A percentile compares a stretch with the other conserved stretches of the same genome.
phyloP scores from a whole-genome alignment of 2,113 vertebrate genomes.

The Lanius collurio region DNA sequence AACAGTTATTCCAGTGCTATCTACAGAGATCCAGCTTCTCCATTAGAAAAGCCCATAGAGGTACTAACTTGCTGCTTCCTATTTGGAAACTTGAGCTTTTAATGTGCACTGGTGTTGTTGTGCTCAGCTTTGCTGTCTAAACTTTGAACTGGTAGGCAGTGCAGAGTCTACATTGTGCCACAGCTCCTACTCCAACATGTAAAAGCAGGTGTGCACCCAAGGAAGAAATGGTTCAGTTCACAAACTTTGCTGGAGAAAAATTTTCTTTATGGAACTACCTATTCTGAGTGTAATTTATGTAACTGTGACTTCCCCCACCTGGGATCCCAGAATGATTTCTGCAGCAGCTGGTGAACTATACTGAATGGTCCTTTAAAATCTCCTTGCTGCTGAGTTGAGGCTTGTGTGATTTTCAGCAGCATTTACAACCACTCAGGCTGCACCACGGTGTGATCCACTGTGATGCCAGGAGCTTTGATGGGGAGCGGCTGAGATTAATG shows the following conservation, averaged over 20 bases:
- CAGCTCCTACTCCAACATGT: not conserved
- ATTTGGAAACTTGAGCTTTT: not conserved
- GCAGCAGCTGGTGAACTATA: not conserved
- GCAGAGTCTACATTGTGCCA: not conserved
- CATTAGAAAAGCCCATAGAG: not conserved
- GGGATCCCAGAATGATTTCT: not conserved
- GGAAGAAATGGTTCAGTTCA: not conserved
- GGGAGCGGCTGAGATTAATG: conserved; percentile 27
- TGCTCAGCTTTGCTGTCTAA: not conserved
- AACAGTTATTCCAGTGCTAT: not conserved
- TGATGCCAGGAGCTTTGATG: conserved; percentile 36
- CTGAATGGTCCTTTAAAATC: not conserved
- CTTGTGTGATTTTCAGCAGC: not conserved
- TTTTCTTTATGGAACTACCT: not conserved
- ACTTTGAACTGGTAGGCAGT: not conserved
- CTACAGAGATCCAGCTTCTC: not conserved
- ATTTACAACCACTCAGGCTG: not conserved
- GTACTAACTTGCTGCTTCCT: not conserved
- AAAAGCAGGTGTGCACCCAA: not conserved
- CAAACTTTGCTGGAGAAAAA: not conserved
- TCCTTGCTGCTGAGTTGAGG: not conserved
- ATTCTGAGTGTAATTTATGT: not conserved
- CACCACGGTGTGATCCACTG: not conserved
- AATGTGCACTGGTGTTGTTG: not conserved
- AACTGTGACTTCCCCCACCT: not conserved